phyloP scores from a whole-genome alignment of 2,888 invertebrate species.

The Operophtera brumata region DNA sequence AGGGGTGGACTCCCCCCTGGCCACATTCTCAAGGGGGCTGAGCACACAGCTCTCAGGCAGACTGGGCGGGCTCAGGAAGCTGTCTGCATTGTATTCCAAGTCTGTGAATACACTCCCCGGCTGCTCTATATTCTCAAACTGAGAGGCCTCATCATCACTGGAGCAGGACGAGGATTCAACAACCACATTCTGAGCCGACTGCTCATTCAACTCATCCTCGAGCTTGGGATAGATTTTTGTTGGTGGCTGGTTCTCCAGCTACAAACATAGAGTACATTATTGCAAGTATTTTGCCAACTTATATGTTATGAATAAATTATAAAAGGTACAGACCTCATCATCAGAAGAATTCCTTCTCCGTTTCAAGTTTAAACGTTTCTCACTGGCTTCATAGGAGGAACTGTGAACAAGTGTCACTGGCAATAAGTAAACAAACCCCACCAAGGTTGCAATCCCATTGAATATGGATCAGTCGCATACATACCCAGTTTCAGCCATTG shows the following conservation, averaged over 20 bases:
- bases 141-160: slow-evolving; percentile 67
- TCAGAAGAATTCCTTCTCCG: slow-evolving; percentile 71
- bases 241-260: slow-evolving; percentile 75
- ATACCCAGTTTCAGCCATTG: slow-evolving; percentile 75
- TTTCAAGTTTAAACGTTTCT: slow-evolving; percentile 65
- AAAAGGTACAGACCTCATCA: slow-evolving; percentile 64
- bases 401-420: slow-evolving; percentile 53
- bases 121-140: slow-evolving; percentile 57
- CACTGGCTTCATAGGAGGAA: slow-evolving; percentile 62
- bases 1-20: slow-evolving; percentile 73
- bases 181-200: slow-evolving; percentile 65
- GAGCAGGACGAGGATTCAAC: slow-evolving; percentile 72
- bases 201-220: slow-evolving; percentile 56
- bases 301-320: slow-evolving; percentile 17
- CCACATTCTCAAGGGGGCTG: slow-evolving; percentile 74
- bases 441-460: slow-evolving; percentile 56
- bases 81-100: slow-evolving; percentile 71
- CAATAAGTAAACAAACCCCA: slow-evolving; percentile 60
- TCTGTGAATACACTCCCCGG: slow-evolving; percentile 68
- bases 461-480: slow-evolving; percentile 49
- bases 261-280: slow-evolving; percentile 40
- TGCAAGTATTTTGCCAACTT: neutral
- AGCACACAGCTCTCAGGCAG: slow-evolving; percentile 71
- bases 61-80: slow-evolving; percentile 74
- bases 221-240: slow-evolving; percentile 54